Base-by-base conservation (phyloP, 2,888 invertebrate genomes). In the Agrotis clavis region DNA sequence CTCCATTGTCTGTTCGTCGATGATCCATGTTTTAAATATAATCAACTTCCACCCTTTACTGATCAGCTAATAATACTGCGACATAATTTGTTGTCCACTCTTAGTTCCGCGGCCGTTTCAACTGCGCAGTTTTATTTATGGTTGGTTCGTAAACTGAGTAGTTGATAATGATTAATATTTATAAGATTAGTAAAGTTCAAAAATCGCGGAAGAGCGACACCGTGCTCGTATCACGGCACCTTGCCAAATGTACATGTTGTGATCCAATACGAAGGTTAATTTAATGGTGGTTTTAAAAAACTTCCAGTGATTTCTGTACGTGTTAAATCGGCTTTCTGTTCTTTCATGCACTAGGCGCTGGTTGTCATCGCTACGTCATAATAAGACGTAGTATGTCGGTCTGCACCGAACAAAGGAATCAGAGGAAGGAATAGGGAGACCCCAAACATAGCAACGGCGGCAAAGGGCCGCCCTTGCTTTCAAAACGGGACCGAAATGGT, bases 401-500 rank as follows among this genome's bases (percentile, higher is more conserved):
- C 30, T 61, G 45, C 2, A 53, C 16, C 14, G 62, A 86, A 89
- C 90, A 89, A 88, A 88, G 89, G 84, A 82, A 81, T 82, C 78
- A 71, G 79, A 81, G 74, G 45, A 78, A 72, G 74, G 67, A 51
- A 59, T 63, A 66, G 67, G 74, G 83, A 85, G 82, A 87, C 81
- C 85, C 83, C 74, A 73, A 88, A 88, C 86, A 87, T 74, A 85
- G 88, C 78, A 25, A 50, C 63, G 87, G 83, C 86, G 88, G 85
- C 89, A 88, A 90, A 93, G 93, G 92, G 92, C 89, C 89, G 92
- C 90, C 92, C 92, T 92, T 89, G 92, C 92, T 92, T 92, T 92
- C 89, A 90, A 90, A 94, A 92, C 90, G 91, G 92, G 92, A 91
- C 92, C 93, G 90, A 94, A 95, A 94, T 94, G 95, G 92, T 95